Percentiles rank a stretch among this genome's conserved stretches.
phyloP scores from a whole-genome alignment of 1,140 invertebrate genomes.

The Drosophila pruinosa region DNA sequence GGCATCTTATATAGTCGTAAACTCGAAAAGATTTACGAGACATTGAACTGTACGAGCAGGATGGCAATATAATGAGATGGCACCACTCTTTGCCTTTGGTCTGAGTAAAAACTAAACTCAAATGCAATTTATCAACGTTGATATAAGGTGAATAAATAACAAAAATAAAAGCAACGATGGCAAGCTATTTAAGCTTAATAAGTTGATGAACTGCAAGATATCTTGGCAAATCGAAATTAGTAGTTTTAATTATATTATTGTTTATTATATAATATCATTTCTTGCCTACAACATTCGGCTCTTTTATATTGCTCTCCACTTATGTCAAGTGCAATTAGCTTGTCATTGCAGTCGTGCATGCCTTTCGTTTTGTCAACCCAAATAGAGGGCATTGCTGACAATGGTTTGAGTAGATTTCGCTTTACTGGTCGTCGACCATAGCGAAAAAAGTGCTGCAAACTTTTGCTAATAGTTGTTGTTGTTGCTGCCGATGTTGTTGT shows the following conservation, averaged over 20 bases:
- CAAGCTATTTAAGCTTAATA: not conserved
- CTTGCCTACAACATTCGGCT: too few relatives aligned
- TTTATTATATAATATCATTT: too few relatives aligned
- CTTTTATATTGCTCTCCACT: too few relatives aligned
- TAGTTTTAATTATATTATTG: too few relatives aligned
- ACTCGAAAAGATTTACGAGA: conserved; percentile 56
- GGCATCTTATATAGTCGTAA: conserved; percentile 31
- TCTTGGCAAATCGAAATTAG: not conserved
- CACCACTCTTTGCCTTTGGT: not conserved
- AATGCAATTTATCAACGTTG: conserved; percentile 43
- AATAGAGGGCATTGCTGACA: not conserved
- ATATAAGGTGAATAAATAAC: conserved; percentile 14
- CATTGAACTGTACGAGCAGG: conserved; percentile 55
- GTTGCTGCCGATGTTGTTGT: not conserved
- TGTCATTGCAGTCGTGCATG: not conserved
- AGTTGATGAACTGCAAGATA: not conserved
- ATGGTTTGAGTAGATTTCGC: not conserved
- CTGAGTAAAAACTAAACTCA: conserved; percentile 27
- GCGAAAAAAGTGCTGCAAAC: conserved; percentile 16
- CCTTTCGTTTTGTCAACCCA: not conserved
- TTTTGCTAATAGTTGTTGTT: conserved; percentile 6
- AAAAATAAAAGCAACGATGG: not conserved
- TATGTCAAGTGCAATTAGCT: too few relatives aligned
- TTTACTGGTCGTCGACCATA: not conserved
- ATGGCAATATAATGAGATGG: not conserved